phyloP scores from a whole-genome alignment of 2,113 vertebrate genomes.

The Boleophthalmus pectinirostris region DNA sequence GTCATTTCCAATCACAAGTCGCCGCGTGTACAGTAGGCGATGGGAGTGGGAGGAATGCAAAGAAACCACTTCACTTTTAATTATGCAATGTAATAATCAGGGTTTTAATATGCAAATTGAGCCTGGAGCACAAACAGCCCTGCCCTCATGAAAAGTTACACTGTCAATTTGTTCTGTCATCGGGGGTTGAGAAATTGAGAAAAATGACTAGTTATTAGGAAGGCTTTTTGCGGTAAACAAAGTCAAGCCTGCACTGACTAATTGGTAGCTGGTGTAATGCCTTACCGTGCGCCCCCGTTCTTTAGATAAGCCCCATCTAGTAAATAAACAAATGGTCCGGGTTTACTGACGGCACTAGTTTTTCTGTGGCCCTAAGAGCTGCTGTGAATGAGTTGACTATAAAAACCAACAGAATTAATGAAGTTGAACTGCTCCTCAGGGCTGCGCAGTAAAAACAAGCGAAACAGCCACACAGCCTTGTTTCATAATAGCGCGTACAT shows the following conservation, averaged over 20 bases:
- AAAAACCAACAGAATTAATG: conserved; percentile 63
- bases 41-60: conserved; percentile 15
- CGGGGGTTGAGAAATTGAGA: conserved; percentile 26
- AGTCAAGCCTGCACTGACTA: conserved; percentile 31
- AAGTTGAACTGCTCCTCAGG: conserved; percentile 51
- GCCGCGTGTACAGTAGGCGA: conserved; percentile 36
- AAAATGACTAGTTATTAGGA: conserved; percentile 34
- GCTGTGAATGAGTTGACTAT: conserved; percentile 41
- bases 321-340: conserved; percentile 59
- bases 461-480: conserved; percentile 30
- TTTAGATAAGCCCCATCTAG: conserved; percentile 51
- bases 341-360: conserved; percentile 42
- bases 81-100: conserved; percentile 57
- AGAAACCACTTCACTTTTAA: conserved; percentile 40
- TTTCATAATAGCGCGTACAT: conserved; percentile 37
- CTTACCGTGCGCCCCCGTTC: conserved; percentile 40
- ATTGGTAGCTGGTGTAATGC: conserved; percentile 46
- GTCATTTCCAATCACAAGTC: conserved; percentile 36
- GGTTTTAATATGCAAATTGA: conserved; percentile 62
- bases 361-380: conserved; percentile 47
- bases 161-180: conserved; percentile 44
- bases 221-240: conserved; percentile 41
- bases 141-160: conserved; percentile 32
- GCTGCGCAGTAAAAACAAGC: conserved; percentile 37
- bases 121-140: conserved; percentile 33